Evolutionary conservation across 2,797 vertebrate genomes (phyloP).

Genomic region (Columba guinea): DNA sequence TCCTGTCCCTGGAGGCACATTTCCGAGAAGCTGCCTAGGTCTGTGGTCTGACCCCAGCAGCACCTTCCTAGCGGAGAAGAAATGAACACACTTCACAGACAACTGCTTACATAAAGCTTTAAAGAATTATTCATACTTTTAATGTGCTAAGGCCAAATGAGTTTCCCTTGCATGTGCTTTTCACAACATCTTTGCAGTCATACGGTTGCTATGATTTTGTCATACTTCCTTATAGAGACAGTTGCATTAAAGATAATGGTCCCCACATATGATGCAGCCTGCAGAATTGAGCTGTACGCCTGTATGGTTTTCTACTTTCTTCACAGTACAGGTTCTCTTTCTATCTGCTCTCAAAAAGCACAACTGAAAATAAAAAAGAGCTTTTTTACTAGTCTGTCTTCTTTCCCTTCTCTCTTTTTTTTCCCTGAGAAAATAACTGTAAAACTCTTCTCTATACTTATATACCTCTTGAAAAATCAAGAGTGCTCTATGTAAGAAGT

Average conservation of each 20-base stretch:
- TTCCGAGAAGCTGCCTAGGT: slow-evolving; percentile 46
- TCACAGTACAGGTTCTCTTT: neutral
- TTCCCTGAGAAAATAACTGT: neutral
- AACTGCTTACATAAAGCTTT: neutral
- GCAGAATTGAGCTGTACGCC: neutral
- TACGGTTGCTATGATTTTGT: neutral
- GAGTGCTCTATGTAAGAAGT: neutral
- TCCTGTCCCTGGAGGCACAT: neutral
- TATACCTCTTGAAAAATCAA: neutral
- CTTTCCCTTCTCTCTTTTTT: neutral
- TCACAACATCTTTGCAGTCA: neutral
- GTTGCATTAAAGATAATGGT: neutral
- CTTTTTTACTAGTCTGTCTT: neutral
- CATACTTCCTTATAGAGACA: neutral
- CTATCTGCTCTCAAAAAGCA: neutral
- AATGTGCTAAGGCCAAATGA: neutral
- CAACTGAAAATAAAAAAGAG: neutral
- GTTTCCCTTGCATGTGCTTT: neutral
- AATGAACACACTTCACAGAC: neutral
- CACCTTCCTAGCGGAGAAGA: slow-evolving; percentile 13
- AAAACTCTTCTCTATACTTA: neutral
- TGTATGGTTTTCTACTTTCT: neutral
- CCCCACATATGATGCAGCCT: neutral
- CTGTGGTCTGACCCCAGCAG: slow-evolving; percentile 24
- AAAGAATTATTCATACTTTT: slow-evolving; percentile 7